Conservation (phyloP, 2,888 invertebrate species). For the Drosophila borborema region DNA sequence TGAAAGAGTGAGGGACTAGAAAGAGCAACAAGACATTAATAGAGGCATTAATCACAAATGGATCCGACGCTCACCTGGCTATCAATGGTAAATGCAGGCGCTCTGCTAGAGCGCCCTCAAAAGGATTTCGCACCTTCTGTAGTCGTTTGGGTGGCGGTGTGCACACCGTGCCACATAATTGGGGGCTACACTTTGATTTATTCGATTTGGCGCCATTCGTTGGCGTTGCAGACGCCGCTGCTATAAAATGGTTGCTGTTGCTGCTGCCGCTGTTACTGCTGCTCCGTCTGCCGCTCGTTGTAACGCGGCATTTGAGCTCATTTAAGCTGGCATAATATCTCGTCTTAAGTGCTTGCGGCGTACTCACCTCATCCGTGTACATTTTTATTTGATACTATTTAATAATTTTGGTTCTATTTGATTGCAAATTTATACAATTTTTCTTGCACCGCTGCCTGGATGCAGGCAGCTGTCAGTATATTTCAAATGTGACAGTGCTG, state of each 20-base stretch:
- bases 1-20: conserved; percentile 84
- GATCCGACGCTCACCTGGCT: conserved; percentile 80
- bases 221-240: conserved; percentile 51
- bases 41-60: background rate
- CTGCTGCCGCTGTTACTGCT: conserved; percentile 24
- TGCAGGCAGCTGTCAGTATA: conserved; percentile 55
- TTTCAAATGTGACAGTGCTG: conserved; percentile 51
- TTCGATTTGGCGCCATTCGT: conserved; percentile 63
- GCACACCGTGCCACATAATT: conserved; percentile 43
- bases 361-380: conserved; percentile 65
- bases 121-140: conserved; percentile 88
- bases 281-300: conserved; percentile 45
- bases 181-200: conserved; percentile 63
- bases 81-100: conserved; percentile 88
- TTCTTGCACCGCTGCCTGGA: conserved; percentile 25
- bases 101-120: conserved; percentile 87
- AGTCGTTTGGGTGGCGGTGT: conserved; percentile 87
- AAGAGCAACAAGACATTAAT: background rate
- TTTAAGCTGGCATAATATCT: conserved; percentile 52
- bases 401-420: conserved; percentile 24
- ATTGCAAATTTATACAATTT: conserved; percentile 14
- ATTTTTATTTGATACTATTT: conserved; percentile 35
- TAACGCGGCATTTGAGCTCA: conserved; percentile 55
- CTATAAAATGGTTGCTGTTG: conserved; percentile 30
- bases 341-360: conserved; percentile 59